phyloP scores from a whole-genome alignment of 2,113 vertebrate species.

The Oriolus oriolus region DNA sequence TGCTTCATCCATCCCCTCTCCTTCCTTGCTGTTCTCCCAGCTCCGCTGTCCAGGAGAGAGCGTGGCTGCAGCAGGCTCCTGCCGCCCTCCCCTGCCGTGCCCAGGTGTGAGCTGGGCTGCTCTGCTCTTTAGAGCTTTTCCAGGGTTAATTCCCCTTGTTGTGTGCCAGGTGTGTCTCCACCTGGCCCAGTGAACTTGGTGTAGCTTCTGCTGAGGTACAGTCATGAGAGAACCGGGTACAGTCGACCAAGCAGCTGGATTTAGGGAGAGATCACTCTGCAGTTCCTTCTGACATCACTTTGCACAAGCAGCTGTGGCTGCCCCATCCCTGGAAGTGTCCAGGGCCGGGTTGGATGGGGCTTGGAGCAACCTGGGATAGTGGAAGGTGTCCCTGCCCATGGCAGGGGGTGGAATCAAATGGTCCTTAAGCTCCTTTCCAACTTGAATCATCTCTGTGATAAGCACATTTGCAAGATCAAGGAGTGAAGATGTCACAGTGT shows the following conservation, averaged over 20 bases:
- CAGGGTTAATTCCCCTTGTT: not conserved
- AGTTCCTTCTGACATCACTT: not conserved
- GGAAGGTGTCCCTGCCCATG: not conserved
- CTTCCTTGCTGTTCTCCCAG: not conserved
- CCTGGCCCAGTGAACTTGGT: not conserved
- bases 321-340: not conserved
- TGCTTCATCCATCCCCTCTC: not conserved
- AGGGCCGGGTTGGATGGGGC: accelerated
- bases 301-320: not conserved
- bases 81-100: not conserved
- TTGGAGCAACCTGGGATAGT: not conserved
- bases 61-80: not conserved
- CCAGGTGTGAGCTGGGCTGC: not conserved
- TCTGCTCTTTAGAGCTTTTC: not conserved
- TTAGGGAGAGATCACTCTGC: not conserved
- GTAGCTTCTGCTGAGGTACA: not conserved
- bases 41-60: not conserved
- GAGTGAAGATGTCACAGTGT: not conserved
- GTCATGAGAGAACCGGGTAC: not conserved
- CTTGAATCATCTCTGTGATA: not conserved
- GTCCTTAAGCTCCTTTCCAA: not conserved
- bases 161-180: not conserved
- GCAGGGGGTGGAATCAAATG: not conserved
- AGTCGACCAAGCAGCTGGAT: not conserved
- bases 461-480: not conserved